Base-by-base conservation (phyloP, 2,888 invertebrate genomes). In the Aplocera efformata region DNA sequence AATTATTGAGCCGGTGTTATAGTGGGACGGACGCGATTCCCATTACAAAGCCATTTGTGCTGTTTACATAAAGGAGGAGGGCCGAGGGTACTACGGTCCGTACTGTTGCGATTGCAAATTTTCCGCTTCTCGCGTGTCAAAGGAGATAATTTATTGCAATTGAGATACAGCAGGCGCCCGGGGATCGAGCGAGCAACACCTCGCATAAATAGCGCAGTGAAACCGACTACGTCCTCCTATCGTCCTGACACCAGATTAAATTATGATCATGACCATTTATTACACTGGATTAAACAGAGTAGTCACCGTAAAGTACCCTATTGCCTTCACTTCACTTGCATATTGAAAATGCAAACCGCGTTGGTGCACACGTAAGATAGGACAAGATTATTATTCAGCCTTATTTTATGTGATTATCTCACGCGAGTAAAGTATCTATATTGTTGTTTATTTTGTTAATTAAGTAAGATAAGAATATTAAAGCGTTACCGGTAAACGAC, bases 131-230 rank as follows among this genome's bases (percentile, higher is more conserved):
- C 73, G 74, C 73, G 70, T 74, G 80, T 81, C 82, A 81, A 81
- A 80, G 72, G 71, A 73, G 65, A 75, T 79, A 75, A 83, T 81
- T 80, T 82, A 83, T 82, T 75, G 75, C 79, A 74, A 83, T 79
- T 76, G 79, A 81, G 81, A 83, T 80, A 77, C 69, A 73, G 72
- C 68, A 71, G 67, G 69, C 74, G 73, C 72, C 70, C 70, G 67
- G 71, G 67, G 72, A 75, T 72, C 63, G 65, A 22, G 31, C 42
- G 45, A 51, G 60, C 65, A 71, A 76, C 75, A 77, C 72, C 72
- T 76, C 74, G 63, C 74, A 81, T 80, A 80, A 80, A 82, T 80
- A 79, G 70, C 54, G 59, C 45, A 42, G 50, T 55, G 63, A 70
- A 72, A 70, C 67, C 60, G 68, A 66, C 67, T 56, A 59, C 66